Evolutionary conservation across 1,140 invertebrate genomes (phyloP).

Genomic region (Oscheius sp.): DNA sequence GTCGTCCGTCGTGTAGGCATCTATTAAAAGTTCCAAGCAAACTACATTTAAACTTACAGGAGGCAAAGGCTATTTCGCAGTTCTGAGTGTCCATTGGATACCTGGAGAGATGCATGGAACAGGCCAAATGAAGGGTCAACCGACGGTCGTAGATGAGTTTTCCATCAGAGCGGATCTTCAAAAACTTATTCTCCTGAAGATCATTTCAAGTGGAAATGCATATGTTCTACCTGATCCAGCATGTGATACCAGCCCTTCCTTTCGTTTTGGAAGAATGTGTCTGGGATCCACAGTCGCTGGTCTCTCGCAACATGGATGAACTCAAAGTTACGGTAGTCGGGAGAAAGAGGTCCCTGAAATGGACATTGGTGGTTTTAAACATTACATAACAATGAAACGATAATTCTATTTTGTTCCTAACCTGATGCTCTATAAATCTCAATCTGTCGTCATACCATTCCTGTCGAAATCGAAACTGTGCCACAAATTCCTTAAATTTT

Average conservation of each 20-base stretch:
- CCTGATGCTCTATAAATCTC: constrained; percentile 42
- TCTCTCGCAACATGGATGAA: constrained; percentile 82
- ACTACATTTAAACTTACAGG: constrained; percentile 36
- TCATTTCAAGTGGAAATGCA: neutral
- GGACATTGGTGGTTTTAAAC: too few species aligned
- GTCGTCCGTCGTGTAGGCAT: constrained; percentile 90
- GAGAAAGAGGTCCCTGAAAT: constrained; percentile 8
- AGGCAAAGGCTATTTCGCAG: constrained; percentile 45
- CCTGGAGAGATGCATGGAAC: constrained; percentile 40
- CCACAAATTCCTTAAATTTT: constrained; percentile 56
- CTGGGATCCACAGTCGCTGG: constrained; percentile 86
- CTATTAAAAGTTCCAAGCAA: constrained; percentile 64
- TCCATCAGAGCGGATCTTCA: constrained; percentile 45
- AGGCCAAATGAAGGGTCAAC: constrained; percentile 41
- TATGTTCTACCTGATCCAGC: constrained; percentile 34
- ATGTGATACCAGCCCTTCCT: constrained; percentile 71
- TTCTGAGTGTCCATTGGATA: constrained; percentile 46
- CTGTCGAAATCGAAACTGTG: constrained; percentile 59
- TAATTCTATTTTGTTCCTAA: neutral
- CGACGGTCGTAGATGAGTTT: constrained; percentile 44
- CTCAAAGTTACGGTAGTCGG: constrained; percentile 66
- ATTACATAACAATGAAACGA: neutral
- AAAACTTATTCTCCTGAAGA: constrained; percentile 40
- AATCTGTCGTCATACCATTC: constrained; percentile 58
- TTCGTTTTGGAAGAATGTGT: constrained; percentile 92